phyloP scores from a whole-genome alignment of 2,113 vertebrate species.

The Butorides virescens region DNA sequence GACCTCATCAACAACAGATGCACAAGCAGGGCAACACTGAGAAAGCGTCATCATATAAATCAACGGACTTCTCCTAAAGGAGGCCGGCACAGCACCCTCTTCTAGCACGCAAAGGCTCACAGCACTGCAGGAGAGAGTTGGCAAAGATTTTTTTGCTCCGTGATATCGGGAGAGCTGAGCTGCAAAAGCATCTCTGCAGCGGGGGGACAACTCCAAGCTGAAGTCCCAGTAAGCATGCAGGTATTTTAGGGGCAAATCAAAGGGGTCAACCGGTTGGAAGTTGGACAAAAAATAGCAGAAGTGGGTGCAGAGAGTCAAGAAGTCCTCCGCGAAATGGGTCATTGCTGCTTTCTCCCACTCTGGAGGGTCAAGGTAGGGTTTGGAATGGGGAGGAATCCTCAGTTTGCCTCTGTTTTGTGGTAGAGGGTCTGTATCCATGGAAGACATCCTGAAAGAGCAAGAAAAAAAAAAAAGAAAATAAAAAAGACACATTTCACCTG shows the following conservation, averaged over 20 bases:
- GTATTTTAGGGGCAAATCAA: background rate
- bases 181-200: background rate
- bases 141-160: background rate
- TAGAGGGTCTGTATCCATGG: background rate
- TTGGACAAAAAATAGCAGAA: background rate
- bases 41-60: background rate
- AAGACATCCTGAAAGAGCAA: background rate
- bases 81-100: background rate
- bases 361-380: background rate
- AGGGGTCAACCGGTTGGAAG: background rate
- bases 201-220: background rate
- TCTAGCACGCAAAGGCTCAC: background rate
- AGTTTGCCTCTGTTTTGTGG: background rate
- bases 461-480: background rate
- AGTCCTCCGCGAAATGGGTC: background rate
- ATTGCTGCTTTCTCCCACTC: background rate
- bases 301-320: background rate
- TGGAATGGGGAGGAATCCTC: background rate
- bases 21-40: background rate
- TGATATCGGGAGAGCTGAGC: no score
- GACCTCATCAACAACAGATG: background rate
- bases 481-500: background rate
- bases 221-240: background rate
- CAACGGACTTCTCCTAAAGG: background rate
- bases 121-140: background rate